Base-by-base conservation (phyloP, 2,797 vertebrate species). In the Clarias fuscus region DNA sequence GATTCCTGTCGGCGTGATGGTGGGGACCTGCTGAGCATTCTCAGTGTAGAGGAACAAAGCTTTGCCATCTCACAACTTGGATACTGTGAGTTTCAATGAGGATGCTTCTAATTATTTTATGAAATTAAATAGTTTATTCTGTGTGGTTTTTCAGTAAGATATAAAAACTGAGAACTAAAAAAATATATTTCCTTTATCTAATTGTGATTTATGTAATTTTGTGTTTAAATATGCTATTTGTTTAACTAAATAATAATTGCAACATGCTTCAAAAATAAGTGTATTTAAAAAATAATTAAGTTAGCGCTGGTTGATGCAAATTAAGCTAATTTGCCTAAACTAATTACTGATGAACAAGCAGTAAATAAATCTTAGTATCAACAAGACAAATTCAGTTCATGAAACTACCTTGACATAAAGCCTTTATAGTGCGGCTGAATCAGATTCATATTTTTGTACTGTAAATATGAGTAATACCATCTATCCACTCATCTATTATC, bases 1-100 rank as follows among this genome's bases (percentile, higher is more conserved):
- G 92, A 7, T 58, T 91, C 94, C 0, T 99, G 98, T 83, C 95
- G 95, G 30, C 97, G 95, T 80, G 95, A 97, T 65, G 95, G 92
- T 2, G 97, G 97, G 0, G 97, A 98, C 84, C 94, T 99, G 0
- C 95, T 94, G 0, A 98, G 95, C 90, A 92, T 99, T 33, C 95
- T 95, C 84, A 97, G 95, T 83, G 89, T 97, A 0, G 97, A 98
- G 90, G 97, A 99, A 77, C 96, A 97, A 85, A 96, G 97, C 90
- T 99, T 99, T 89, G 89, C 97, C 84, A 91, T 97, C 91, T 97
- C 97, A 76, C 97, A 97, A 79, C 96, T 99, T 86, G 97, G 97
- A 90, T 98, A 96, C 7, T 92, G 98, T 99, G 90, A 94, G 96
- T 94, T 91, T 67, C 20, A 5, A 71, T 79, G 13, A 2, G 8